A percentile compares a stretch with the other conserved stretches of the same genome.
Evolutionary conservation across 2,113 vertebrate genomes (phyloP).

Genomic region (Lophura nycthemera): DNA sequence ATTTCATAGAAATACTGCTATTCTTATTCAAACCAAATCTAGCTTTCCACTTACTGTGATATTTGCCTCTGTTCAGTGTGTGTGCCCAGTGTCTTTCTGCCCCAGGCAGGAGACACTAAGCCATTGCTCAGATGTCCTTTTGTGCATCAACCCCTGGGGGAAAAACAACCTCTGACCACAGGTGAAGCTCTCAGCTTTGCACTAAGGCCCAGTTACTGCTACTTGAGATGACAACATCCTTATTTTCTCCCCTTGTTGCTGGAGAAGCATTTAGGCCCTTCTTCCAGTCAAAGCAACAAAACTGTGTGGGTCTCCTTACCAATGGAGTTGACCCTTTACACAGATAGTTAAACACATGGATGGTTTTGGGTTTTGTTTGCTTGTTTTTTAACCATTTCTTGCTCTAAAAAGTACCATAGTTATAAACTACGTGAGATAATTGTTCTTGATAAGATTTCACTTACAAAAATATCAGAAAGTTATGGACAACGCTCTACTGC

Average conservation of each 20-base stretch:
- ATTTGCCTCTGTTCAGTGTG: neutral
- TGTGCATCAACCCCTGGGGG: neutral
- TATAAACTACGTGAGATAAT: neutral
- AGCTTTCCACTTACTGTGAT: neutral
- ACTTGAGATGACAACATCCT: rapidly evolving
- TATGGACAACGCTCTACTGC: neutral
- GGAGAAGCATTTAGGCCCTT: neutral
- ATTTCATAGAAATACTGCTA: rapidly evolving
- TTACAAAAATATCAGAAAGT: neutral
- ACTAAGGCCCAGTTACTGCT: rapidly evolving
- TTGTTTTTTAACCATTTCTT: neutral
- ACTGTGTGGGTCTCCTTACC: neutral
- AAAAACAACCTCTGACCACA: neutral
- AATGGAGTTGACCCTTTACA: neutral
- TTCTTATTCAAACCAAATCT: neutral
- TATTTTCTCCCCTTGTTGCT: neutral
- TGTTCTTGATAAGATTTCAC: neutral
- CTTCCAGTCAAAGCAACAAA: neutral
- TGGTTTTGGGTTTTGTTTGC: neutral
- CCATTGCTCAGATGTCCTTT: neutral
- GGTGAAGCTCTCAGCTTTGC: neutral
- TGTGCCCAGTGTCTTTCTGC: neutral
- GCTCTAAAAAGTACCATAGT: neutral
- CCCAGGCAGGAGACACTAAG: neutral
- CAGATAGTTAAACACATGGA: neutral